These are phyloP conservation scores for Pediacus dermestoides DNA, from an alignment of 2,888 invertebrate species.

Conservation along the genomic window DNA sequence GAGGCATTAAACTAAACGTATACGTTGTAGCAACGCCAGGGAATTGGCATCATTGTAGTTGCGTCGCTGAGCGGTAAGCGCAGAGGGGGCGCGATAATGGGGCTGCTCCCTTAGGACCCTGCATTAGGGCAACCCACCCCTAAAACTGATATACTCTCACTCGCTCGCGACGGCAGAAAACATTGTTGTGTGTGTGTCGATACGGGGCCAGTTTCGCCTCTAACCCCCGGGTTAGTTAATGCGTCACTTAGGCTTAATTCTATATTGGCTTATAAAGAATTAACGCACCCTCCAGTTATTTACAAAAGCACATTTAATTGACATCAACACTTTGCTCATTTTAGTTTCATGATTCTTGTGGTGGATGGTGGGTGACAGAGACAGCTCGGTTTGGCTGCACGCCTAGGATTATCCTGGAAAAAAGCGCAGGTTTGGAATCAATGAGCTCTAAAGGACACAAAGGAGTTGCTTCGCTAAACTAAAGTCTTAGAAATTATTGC, in stretches of 20 bases:
- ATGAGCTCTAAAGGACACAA: too few relatives aligned
- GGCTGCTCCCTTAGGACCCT: constrained; percentile 45
- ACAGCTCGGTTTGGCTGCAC: too few relatives aligned
- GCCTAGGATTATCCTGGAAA: too few relatives aligned
- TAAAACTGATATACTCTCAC: constrained; percentile 26
- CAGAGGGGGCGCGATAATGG: constrained; percentile 49
- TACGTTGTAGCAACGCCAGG: constrained; percentile 47
- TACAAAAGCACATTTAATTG: too few relatives aligned
- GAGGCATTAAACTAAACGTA: constrained; percentile 49
- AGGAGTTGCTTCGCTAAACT: too few relatives aligned
- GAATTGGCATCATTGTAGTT: constrained; percentile 48
- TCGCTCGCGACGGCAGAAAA: too few relatives aligned
- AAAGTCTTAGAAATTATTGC: too few relatives aligned
- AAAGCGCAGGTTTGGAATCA: too few relatives aligned
- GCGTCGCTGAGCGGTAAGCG: constrained; percentile 38
- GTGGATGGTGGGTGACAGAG: too few relatives aligned
- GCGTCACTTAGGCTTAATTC: constrained; percentile 39
- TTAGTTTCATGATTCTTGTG: too few relatives aligned
- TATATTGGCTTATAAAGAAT: constrained; percentile 11
- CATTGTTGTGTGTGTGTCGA: constrained; percentile 24
- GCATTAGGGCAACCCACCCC: constrained; percentile 40
- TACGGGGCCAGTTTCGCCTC: constrained; percentile 29
- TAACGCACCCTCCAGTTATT: constrained; percentile 3
- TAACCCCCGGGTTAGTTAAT: constrained; percentile 34
- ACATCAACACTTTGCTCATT: too few relatives aligned